A percentile compares a stretch with the other conserved stretches of the same genome.
These are phyloP conservation scores for Phaethon lepturus DNA, from an alignment of 2,113 vertebrate species.

Conservation along the genomic window DNA sequence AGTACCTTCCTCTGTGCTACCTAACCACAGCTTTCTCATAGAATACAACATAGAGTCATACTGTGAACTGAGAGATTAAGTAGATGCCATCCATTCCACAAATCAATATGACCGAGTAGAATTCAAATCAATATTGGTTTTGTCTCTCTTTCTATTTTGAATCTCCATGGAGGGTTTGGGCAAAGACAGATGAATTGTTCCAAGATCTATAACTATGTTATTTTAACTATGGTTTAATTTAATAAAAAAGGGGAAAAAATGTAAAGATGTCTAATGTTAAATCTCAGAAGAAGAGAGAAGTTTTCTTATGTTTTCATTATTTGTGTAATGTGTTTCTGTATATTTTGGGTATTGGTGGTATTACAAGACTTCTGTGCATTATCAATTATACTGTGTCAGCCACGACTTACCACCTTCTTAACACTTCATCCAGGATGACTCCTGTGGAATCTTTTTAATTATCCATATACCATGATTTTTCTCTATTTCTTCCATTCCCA, in stretches of 20 bases:
- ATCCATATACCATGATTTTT: not conserved
- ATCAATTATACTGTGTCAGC: not conserved
- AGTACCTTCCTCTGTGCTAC: not conserved
- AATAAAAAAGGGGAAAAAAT: not conserved
- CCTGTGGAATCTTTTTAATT: not conserved
- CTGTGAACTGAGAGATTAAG: not conserved
- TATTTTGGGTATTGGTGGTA: not conserved
- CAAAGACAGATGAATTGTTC: not conserved
- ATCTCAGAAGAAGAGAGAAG: not conserved
- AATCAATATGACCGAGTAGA: not conserved
- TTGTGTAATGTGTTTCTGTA: not conserved
- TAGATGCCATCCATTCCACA: not conserved
- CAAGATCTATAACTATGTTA: not conserved
- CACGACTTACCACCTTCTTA: not conserved
- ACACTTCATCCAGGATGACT: not conserved
- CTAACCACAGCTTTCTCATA: not conserved
- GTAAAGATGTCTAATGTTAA: not conserved
- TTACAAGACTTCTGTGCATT: not conserved
- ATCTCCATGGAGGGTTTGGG: not conserved
- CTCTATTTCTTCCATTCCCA: not conserved
- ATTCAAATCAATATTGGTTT: not conserved
- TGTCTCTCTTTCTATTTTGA: not conserved
- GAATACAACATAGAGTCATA: not conserved
- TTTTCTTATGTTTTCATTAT: not conserved
- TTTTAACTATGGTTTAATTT: not conserved